Conservation (phyloP, 1,140 invertebrate genomes). For the Rhagoletis pomonella region DNA sequence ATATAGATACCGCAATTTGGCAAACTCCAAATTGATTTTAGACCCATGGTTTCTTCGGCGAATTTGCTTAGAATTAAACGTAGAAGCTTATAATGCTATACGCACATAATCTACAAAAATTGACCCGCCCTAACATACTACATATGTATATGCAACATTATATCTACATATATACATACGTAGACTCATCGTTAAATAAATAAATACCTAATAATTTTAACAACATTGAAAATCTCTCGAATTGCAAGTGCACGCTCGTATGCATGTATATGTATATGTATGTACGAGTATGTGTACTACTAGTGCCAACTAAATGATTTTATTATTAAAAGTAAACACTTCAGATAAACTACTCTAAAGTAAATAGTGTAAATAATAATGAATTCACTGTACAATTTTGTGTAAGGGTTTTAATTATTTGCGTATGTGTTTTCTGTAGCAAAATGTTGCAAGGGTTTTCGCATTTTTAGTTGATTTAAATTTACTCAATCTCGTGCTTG, state of each 20-base stretch:
- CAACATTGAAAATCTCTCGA: background rate
- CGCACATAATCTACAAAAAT: too few relatives aligned
- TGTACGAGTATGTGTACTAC: background rate
- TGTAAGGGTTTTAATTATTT: conserved; percentile 5
- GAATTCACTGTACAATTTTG: too few relatives aligned
- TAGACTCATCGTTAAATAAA: background rate
- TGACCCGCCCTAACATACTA: too few relatives aligned
- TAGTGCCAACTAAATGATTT: conserved; percentile 16
- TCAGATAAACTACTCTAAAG: conserved; percentile 12
- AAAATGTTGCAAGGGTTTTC: background rate
- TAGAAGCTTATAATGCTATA: too few relatives aligned
- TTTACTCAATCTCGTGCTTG: too few relatives aligned
- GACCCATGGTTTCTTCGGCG: too few relatives aligned
- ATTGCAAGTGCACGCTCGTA: background rate
- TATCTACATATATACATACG: background rate
- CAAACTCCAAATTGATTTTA: too few relatives aligned
- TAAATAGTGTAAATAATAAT: conserved; percentile 14
- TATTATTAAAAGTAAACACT: conserved; percentile 4
- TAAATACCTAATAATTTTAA: conserved; percentile 8
- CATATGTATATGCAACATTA: too few relatives aligned
- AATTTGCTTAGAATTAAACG: too few relatives aligned
- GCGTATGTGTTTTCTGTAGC: background rate
- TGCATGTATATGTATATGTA: background rate
- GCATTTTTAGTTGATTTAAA: too few relatives aligned
- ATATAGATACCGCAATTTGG: background rate